Evolutionary conservation across 2,888 invertebrate genomes (phyloP).

Genomic region (Oscheius sp.): DNA sequence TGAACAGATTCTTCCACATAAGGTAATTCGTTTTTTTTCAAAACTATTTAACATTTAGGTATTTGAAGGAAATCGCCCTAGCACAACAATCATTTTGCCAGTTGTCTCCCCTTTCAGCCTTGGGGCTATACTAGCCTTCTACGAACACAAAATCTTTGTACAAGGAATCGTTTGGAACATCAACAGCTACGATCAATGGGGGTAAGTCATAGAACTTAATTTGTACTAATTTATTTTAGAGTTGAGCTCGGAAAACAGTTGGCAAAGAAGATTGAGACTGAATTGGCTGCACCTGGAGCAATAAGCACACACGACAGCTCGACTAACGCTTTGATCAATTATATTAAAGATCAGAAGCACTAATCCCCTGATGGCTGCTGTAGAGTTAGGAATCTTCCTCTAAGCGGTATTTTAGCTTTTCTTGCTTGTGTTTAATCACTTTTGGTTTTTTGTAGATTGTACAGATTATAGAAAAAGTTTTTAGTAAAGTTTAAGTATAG

Average conservation of each 20-base stretch:
- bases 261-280: constrained; percentile 97
- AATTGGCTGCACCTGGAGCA: constrained; percentile 78
- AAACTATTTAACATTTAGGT: constrained; percentile 72
- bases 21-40: constrained; percentile 75
- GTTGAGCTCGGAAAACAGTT: constrained; percentile 98
- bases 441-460: too few species aligned
- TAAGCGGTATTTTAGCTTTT: too few species aligned
- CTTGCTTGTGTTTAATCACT: too few species aligned
- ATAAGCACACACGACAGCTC: constrained; percentile 85
- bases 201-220: constrained; percentile 73
- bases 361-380: too few species aligned
- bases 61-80: constrained; percentile 94
- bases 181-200: constrained; percentile 99
- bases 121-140: constrained; percentile 91
- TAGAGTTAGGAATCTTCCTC: too few species aligned
- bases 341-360: constrained; percentile 76
- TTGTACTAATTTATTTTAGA: constrained; percentile 71
- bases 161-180: constrained; percentile 99
- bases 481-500: too few species aligned
- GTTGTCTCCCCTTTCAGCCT: constrained; percentile 90
- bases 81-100: constrained; percentile 92
- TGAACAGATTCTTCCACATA: constrained; percentile 87
- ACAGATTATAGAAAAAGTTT: too few species aligned
- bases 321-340: constrained; percentile 96
- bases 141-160: constrained; percentile 98